Base-by-base conservation (phyloP, 2,797 vertebrate genomes). In the Gallinago solitaria region DNA sequence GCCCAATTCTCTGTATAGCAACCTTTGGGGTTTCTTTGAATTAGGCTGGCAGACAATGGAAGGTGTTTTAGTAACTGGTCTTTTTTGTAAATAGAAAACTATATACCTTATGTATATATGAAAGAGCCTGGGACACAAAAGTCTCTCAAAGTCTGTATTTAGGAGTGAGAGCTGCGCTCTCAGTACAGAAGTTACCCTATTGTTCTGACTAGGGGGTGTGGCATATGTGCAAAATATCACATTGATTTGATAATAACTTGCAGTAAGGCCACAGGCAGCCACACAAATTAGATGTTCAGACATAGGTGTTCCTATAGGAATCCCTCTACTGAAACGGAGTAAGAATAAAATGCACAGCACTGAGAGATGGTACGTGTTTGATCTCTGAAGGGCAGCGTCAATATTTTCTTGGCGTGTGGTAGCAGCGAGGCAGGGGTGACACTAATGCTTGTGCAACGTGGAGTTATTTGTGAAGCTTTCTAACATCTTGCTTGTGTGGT, bases 401-500 rank as follows among this genome's bases (percentile, higher is more conserved):
- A 39, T 21, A 19, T 63, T 59, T 61, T 60, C 16, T 4, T 28
- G 32, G 21, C 56, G 16, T 39, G 60, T 35, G 82, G 25, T 24
- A 61, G 25, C 53, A 41, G 41, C 16, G 53, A 89, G 77, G 69
- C 56, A 20, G 41, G 3, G 41, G n/a, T 37, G 61, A 64, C 51
- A 86, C 80, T 93, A 86, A 95, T 37, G 23, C 20, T 75, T 51
- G 32, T 89, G 53, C 78, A 92, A 71, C 60, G 45, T 35, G 18
- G 39, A 33, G 37, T 83, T 63, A 7, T 60, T 43, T 95, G 75
- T 87, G 56, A 83, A 84, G 84, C 12, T 50, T 50, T 77, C 98
- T 98, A 98, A 98, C 94, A 63, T 98, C 91, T 98, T 93, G 82
- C 95, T 98, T 98, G 96, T 98, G 56, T 98, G 97, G 90, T 98